These are phyloP conservation scores for Halichoeres trimaculatus DNA, from an alignment of 2,113 vertebrate genomes.

Conservation along the genomic window DNA sequence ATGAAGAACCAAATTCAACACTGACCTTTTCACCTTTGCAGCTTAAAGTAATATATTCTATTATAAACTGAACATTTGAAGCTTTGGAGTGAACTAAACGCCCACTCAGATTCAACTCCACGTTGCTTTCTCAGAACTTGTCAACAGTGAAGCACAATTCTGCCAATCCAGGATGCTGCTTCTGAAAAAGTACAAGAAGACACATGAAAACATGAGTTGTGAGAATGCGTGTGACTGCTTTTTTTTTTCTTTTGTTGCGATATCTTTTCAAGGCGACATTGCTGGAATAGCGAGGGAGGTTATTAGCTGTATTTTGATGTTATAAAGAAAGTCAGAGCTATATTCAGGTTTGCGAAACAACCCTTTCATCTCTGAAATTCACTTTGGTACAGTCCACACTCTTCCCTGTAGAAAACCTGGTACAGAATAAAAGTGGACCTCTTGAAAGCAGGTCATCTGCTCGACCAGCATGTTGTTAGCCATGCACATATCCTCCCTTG, in stretches of 20 bases:
- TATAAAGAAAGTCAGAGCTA: no score
- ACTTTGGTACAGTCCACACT: background rate
- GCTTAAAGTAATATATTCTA: background rate
- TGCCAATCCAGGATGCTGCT: background rate
- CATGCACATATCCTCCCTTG: conserved; percentile 52
- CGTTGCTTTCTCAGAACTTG: background rate
- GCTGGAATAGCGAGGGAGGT: background rate
- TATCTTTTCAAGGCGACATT: background rate
- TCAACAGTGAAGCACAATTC: background rate
- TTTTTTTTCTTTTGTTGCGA: background rate
- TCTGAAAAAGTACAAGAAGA: background rate
- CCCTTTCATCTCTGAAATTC: background rate
- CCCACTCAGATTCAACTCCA: background rate
- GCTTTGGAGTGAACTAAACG: background rate
- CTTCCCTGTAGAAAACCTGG: conserved; percentile 2
- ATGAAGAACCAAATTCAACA: no score
- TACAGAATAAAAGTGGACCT: conserved; percentile 1
- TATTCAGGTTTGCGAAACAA: background rate
- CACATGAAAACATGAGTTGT: no score
- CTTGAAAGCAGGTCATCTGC: conserved; percentile 52
- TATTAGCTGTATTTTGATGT: background rate
- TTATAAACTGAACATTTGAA: background rate
- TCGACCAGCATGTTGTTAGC: conserved; percentile 40
- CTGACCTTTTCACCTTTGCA: background rate
- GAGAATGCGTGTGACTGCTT: no score